A percentile compares a stretch with the other conserved stretches of the same genome.
phyloP scores from a whole-genome alignment of 2,888 invertebrate species.

The Nematopogon swammerdamellus region DNA sequence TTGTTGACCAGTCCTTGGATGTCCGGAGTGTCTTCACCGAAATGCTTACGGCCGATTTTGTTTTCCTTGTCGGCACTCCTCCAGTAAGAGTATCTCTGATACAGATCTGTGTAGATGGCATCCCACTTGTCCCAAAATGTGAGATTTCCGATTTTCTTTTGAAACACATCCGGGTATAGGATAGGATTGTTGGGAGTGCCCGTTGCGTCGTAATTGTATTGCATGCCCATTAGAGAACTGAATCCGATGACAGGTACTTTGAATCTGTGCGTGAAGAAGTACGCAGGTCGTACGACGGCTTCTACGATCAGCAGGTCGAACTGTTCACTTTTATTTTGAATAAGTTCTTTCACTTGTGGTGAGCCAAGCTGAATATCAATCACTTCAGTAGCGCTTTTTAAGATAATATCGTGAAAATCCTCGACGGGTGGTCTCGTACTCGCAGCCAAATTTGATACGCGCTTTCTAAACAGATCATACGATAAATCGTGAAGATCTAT shows the following conservation, averaged over 20 bases:
- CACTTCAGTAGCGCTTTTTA: neutral
- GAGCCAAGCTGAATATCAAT: neutral
- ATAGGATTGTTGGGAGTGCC: neutral
- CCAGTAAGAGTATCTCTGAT: neutral
- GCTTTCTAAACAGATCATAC: too few species aligned
- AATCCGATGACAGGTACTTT: constrained; percentile 6
- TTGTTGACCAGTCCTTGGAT: neutral
- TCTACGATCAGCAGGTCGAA: constrained; percentile 6
- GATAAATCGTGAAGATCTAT: neutral
- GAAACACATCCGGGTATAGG: neutral
- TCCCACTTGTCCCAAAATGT: neutral
- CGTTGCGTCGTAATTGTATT: neutral
- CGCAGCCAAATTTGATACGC: neutral
- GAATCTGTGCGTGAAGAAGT: constrained; percentile 5
- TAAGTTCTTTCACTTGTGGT: neutral
- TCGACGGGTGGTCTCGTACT: neutral
- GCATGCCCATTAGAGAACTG: neutral
- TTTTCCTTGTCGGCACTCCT: neutral
- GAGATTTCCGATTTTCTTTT: neutral
- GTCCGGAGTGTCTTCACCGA: neutral
- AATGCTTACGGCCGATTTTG: neutral
- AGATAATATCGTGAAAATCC: neutral
- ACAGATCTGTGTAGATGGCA: neutral
- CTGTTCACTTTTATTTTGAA: neutral
- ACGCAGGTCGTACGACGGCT: constrained; percentile 1